Conservation (phyloP, 2,797 vertebrate genomes). For the Amblyraja radiata region DNA sequence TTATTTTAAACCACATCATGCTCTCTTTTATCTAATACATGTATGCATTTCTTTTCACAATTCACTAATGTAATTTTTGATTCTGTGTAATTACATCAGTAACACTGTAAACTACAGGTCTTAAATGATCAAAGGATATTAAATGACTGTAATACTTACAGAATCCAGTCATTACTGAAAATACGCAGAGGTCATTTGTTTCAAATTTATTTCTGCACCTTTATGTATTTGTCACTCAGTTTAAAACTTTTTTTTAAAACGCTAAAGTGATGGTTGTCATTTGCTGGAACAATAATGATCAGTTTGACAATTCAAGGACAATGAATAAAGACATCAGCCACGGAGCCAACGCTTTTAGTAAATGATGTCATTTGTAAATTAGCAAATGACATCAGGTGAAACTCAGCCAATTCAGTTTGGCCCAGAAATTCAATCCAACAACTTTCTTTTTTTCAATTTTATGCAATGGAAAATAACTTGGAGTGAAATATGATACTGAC, state of each 20-base stretch:
- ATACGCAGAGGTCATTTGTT: neutral
- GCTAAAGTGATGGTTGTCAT: neutral
- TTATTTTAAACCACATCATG: conserved; percentile 2
- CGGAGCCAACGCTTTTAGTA: conserved; percentile 15
- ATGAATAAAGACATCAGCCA: conserved; percentile 2
- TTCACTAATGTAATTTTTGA: conserved; percentile 13
- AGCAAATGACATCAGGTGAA: neutral
- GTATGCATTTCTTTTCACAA: too few relatives aligned
- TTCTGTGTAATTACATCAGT: conserved; percentile 8
- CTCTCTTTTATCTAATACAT: neutral
- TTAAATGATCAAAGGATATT: conserved; percentile 33
- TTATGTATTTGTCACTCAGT: neutral
- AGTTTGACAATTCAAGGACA: conserved; percentile 33
- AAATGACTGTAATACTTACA: neutral
- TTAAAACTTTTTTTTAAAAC: neutral
- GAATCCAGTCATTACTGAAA: neutral
- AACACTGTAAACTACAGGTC: neutral
- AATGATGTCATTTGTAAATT: too few relatives aligned
- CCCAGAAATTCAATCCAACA: too few relatives aligned
- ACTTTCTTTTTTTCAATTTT: too few relatives aligned
- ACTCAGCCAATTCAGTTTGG: neutral
- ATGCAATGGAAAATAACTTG: too few relatives aligned
- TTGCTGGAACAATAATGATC: conserved; percentile 4
- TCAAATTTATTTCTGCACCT: neutral
- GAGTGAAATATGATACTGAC: too few relatives aligned